Conservation (phyloP, 2,888 invertebrate species). For the Hymenopus coronatus region DNA sequence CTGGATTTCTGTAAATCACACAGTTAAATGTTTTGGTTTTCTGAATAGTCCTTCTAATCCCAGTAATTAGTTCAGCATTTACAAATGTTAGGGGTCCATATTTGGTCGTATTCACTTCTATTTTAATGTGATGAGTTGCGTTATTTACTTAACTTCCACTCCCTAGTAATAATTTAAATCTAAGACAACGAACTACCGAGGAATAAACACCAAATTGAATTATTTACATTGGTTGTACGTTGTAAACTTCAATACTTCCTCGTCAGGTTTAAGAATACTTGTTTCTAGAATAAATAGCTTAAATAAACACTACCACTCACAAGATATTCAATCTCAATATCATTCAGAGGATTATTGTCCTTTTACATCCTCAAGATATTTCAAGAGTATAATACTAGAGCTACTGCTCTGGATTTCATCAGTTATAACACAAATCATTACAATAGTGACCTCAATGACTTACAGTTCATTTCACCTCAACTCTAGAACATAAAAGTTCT, state of each 20-base stretch:
- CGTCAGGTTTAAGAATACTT: not conserved
- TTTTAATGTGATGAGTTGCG: too few species aligned
- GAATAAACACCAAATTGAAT: not conserved
- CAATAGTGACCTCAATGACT: not conserved
- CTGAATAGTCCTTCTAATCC: too few species aligned
- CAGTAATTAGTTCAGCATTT: too few species aligned
- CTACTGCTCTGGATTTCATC: not conserved
- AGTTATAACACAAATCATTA: not conserved
- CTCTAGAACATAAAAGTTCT: not conserved
- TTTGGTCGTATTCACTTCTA: too few species aligned
- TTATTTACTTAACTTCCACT: too few species aligned
- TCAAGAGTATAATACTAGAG: not conserved
- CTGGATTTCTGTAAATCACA: too few species aligned
- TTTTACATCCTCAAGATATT: not conserved
- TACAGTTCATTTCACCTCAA: not conserved
- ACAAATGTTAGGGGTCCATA: too few species aligned
- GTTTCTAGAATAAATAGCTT: constrained; percentile 11
- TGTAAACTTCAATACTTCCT: not conserved
- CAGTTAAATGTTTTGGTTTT: too few species aligned
- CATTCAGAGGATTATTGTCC: not conserved
- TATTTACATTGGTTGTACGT: not conserved
- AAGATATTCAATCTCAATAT: not conserved
- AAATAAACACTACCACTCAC: constrained; percentile 8
- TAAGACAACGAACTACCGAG: not conserved
- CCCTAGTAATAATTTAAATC: not conserved